A percentile compares a stretch with the other conserved stretches of the same genome.
Evolutionary conservation across 2,797 vertebrate species (phyloP).

Genomic region (Dromococcyx pavoninus): DNA sequence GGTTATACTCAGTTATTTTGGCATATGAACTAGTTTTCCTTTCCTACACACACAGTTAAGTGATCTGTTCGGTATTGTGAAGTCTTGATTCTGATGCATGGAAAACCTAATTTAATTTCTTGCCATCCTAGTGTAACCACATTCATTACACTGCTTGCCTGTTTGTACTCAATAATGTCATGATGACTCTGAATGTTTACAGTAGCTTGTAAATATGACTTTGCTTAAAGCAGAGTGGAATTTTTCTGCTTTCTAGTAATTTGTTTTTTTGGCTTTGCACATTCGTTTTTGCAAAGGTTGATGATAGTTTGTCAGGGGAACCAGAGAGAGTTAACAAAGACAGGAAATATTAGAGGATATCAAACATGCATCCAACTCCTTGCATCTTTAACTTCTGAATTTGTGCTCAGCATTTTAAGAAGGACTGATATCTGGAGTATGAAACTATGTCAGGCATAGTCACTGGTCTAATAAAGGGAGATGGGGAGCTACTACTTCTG

Average conservation of each 20-base stretch:
- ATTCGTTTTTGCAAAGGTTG: not conserved
- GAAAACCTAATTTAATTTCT: not conserved
- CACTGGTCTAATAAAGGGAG: not conserved
- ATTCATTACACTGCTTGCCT: not conserved
- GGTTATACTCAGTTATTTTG: not conserved
- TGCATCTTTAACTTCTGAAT: not conserved
- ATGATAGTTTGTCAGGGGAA: not conserved
- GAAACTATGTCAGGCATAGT: not conserved
- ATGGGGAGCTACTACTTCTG: not conserved
- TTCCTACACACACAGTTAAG: not conserved
- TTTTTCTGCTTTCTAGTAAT: not conserved
- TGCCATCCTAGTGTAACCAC: not conserved
- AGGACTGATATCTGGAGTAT: not conserved
- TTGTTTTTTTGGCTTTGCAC: not conserved
- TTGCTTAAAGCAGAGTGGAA: not conserved
- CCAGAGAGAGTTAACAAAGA: not conserved
- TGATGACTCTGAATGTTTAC: not conserved
- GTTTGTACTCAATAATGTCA: not conserved
- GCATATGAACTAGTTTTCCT: not conserved
- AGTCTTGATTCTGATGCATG: not conserved
- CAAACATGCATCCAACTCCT: not conserved
- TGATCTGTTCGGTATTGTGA: not conserved
- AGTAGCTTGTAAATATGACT: not conserved
- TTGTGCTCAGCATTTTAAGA: not conserved
- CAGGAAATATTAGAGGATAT: not conserved